Conservation (phyloP, 1,140 invertebrate genomes). For the Lasaia peninsularis region DNA sequence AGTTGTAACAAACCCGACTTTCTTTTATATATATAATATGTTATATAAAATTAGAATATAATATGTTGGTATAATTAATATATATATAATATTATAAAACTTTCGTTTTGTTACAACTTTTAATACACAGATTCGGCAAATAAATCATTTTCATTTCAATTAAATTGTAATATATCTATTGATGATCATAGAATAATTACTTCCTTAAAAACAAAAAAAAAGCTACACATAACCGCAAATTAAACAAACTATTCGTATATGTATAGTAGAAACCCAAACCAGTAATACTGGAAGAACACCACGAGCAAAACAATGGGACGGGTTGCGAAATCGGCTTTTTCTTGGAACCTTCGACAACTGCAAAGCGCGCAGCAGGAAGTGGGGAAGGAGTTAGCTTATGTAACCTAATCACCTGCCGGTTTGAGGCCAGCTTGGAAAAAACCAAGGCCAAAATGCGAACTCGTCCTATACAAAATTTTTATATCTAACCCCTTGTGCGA, state of each 20-base stretch:
- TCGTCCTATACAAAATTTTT: conserved; percentile 44
- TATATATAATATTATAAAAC: too few species aligned
- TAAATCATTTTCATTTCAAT: too few species aligned
- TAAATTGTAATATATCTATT: too few species aligned
- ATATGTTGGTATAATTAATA: too few species aligned
- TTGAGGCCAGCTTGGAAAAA: conserved; percentile 69
- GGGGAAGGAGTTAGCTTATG: conserved; percentile 74
- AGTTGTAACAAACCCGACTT: too few species aligned
- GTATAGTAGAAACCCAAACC: conserved; percentile 32
- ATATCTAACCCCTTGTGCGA: conserved; percentile 60
- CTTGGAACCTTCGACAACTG: conserved; percentile 73
- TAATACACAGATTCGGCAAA: too few species aligned
- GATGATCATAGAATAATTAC: too few species aligned
- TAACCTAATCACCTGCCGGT: conserved; percentile 75
- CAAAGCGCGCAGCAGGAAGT: conserved; percentile 71
- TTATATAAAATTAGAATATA: too few species aligned
- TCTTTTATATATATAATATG: too few species aligned
- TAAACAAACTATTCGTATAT: not conserved
- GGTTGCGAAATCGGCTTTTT: conserved; percentile 66
- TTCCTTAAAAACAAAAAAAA: too few species aligned
- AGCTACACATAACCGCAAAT: not conserved
- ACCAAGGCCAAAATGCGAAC: conserved; percentile 66
- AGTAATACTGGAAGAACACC: conserved; percentile 55
- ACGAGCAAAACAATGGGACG: conserved; percentile 61
- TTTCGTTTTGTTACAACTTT: too few species aligned